These are phyloP conservation scores for Belgica antarctica DNA, from an alignment of 2,888 invertebrate genomes.

Conservation along the genomic window DNA sequence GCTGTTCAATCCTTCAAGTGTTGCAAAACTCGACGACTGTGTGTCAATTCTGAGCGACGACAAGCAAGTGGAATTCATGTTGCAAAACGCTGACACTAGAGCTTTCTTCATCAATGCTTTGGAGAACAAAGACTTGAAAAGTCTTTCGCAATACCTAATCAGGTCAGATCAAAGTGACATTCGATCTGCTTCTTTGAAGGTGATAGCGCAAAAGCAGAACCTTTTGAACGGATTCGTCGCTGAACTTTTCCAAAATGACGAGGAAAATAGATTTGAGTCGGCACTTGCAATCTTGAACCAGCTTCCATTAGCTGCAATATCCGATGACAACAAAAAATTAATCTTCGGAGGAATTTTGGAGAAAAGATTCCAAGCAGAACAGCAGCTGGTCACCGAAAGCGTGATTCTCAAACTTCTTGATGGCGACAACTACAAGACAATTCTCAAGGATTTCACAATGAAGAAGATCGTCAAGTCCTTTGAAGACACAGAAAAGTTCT, in stretches of 20 bases:
- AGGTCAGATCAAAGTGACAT: neutral
- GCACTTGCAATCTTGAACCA: neutral
- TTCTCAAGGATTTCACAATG: slow-evolving; percentile 31
- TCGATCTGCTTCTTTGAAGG: neutral
- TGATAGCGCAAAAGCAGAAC: neutral
- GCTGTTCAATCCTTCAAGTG: neutral
- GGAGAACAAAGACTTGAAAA: neutral
- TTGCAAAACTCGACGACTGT: neutral
- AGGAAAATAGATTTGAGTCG: neutral
- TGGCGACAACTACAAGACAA: slow-evolving; percentile 16
- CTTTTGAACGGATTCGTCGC: neutral
- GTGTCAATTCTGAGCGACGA: neutral
- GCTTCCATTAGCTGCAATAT: slow-evolving; percentile 5
- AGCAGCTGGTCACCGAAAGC: neutral
- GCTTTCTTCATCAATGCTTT: neutral
- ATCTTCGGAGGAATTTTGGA: neutral
- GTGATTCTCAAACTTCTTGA: slow-evolving; percentile 5
- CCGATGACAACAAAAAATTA: slow-evolving; percentile 6
- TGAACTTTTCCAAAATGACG: neutral
- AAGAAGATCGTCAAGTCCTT: neutral
- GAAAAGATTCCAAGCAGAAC: neutral
- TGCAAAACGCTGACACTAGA: neutral
- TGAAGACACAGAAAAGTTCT: neutral
- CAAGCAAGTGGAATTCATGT: slow-evolving; percentile 13
- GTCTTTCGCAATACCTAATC: neutral